Conservation (phyloP, 1,140 invertebrate species). For the Drosophila lacteicornis region DNA sequence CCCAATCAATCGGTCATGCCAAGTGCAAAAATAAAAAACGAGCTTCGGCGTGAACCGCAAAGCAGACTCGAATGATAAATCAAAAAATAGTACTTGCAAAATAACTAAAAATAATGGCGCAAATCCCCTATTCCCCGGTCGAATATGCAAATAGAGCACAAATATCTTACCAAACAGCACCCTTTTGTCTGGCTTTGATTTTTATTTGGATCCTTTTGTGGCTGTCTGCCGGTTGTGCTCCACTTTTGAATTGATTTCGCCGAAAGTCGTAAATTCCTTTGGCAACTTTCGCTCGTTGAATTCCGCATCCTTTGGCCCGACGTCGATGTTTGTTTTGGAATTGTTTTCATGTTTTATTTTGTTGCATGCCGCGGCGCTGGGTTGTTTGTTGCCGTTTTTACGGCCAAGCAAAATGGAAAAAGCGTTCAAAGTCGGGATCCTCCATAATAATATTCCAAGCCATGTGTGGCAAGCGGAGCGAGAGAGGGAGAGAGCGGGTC, state of each 20-base stretch:
- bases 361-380: slow-evolving; percentile 11
- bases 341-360: slow-evolving; percentile 59
- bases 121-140: slow-evolving; percentile 25
- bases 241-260: slow-evolving; percentile 76
- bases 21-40: slow-evolving; percentile 39
- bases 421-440: slow-evolving; percentile 72
- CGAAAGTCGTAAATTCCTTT: slow-evolving; percentile 81
- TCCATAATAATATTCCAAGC: slow-evolving; percentile 80
- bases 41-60: slow-evolving; percentile 30
- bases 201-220: slow-evolving; percentile 31
- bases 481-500: slow-evolving; percentile 22
- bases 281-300: slow-evolving; percentile 66
- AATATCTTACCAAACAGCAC: slow-evolving; percentile 25
- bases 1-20: slow-evolving; percentile 53
- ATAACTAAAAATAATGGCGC: slow-evolving; percentile 18
- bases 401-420: slow-evolving; percentile 48
- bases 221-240: slow-evolving; percentile 43
- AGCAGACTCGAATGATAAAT: slow-evolving; percentile 58
- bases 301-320: slow-evolving; percentile 34
- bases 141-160: slow-evolving; percentile 46
- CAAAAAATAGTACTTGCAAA: slow-evolving; percentile 51
- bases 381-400: slow-evolving; percentile 25
- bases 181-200: slow-evolving; percentile 27
- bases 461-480: slow-evolving; percentile 36
- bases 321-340: slow-evolving; percentile 49